These are phyloP conservation scores for Laterallus jamaicensis DNA, from an alignment of 2,113 vertebrate genomes.

Conservation along the genomic window DNA sequence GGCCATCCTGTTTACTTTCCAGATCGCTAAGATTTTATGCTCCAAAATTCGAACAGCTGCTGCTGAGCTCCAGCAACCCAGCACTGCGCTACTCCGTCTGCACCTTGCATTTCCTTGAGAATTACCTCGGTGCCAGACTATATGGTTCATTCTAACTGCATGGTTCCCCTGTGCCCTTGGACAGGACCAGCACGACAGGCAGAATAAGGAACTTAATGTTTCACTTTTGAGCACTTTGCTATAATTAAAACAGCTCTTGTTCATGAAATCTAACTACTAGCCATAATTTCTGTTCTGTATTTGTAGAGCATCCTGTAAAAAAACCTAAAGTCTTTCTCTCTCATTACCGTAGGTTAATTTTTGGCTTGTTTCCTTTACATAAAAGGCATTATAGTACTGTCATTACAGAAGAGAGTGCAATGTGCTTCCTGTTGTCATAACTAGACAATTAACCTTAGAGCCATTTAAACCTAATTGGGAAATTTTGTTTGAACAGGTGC, in stretches of 20 bases:
- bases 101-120: neutral
- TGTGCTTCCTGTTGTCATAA: neutral
- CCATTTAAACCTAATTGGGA: neutral
- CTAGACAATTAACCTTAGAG: neutral
- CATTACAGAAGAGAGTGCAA: neutral
- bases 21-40: neutral
- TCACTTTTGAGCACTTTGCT: neutral
- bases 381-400: constrained; percentile 1
- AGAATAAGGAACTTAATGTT: neutral
- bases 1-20: neutral
- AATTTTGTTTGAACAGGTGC: neutral
- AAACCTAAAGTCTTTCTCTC: neutral
- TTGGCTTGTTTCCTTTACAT: neutral
- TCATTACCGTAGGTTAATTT: constrained; percentile 1
- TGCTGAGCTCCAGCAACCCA: neutral
- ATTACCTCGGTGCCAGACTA: neutral
- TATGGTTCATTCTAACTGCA: neutral
- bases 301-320: neutral
- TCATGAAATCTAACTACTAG: constrained; percentile 1
- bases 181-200: neutral
- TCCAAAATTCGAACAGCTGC: neutral
- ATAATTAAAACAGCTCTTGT: constrained; percentile 5
- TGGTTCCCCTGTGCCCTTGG: neutral
- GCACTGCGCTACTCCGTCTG: neutral
- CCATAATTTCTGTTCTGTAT: constrained; percentile 12